Conservation (phyloP, 2,888 invertebrate species). For the Ectropis crepuscularia region DNA sequence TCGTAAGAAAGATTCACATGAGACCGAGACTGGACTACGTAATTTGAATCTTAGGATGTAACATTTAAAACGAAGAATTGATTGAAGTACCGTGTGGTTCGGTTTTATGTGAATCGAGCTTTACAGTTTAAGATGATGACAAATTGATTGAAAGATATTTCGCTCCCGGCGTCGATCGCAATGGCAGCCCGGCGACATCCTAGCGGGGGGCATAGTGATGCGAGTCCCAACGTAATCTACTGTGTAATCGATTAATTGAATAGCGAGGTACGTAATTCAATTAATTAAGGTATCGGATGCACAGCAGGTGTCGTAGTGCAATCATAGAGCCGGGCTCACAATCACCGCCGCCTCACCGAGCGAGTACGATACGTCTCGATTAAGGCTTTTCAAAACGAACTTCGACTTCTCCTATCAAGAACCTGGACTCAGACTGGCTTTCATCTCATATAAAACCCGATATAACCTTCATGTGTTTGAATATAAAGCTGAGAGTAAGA, state of each 20-base stretch:
- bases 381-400: background rate
- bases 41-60: background rate
- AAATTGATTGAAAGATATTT: conserved; percentile 23
- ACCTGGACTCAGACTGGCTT: background rate
- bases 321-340: conserved; percentile 12
- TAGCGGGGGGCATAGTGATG: background rate
- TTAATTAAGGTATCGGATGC: conserved; percentile 9
- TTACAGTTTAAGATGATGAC: conserved; percentile 9
- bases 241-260: conserved; percentile 14
- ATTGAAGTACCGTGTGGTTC: background rate
- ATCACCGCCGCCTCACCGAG: background rate
- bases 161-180: conserved; percentile 21
- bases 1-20: conserved; percentile 7
- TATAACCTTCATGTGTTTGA: no score
- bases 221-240: background rate
- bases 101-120: background rate
- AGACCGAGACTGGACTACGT: background rate
- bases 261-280: conserved; percentile 8
- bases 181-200: conserved; percentile 11
- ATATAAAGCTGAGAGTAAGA: no score
- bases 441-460: no score
- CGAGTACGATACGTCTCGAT: background rate
- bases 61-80: background rate
- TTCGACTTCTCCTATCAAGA: background rate
- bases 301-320: conserved; percentile 8